These are phyloP conservation scores for Prionace glauca DNA, from an alignment of 2,797 vertebrate species.

Conservation along the genomic window DNA sequence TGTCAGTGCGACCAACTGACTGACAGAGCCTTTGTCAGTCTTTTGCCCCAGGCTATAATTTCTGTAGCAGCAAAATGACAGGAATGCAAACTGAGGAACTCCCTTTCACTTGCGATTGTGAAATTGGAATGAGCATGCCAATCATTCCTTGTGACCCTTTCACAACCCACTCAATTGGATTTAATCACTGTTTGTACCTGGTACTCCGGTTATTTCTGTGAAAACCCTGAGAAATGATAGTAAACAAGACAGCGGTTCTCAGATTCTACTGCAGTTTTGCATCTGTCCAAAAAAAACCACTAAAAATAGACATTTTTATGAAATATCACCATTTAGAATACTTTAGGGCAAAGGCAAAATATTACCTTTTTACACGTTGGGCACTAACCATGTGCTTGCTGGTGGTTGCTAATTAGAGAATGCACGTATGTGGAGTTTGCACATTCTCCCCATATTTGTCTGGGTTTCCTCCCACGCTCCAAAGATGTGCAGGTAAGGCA, in stretches of 20 bases:
- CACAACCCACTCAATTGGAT: background rate
- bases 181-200: background rate
- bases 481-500: too few species aligned
- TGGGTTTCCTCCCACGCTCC: too few species aligned
- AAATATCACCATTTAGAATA: background rate
- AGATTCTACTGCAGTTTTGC: background rate
- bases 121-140: background rate
- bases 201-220: background rate
- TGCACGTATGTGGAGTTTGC: too few species aligned
- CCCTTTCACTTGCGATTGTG: background rate
- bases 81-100: background rate
- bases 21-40: background rate
- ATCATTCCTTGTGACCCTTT: conserved; percentile 8
- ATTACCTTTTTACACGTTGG: too few species aligned
- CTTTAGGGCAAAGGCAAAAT: background rate
- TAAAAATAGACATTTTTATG: background rate
- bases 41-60: background rate
- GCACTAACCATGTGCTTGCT: background rate
- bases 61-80: background rate
- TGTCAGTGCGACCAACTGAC: background rate
- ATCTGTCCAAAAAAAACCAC: background rate
- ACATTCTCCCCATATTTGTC: too few species aligned
- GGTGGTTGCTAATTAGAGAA: too few species aligned
- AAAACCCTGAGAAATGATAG: background rate
- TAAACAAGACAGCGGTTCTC: background rate